phyloP scores from a whole-genome alignment of 2,888 invertebrate genomes.

The Apocheima hispidaria region DNA sequence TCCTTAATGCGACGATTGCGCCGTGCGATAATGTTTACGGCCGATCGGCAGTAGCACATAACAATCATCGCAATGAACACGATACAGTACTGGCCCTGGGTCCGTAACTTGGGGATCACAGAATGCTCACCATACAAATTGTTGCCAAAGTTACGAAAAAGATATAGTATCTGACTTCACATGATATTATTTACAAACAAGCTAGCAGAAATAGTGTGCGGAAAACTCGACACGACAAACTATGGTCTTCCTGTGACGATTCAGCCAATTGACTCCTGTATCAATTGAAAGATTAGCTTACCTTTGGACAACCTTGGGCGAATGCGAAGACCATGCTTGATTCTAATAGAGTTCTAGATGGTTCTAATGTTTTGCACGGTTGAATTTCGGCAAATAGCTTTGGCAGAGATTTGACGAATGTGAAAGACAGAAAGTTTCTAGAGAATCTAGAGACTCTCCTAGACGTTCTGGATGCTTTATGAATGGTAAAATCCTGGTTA shows the following conservation, averaged over 20 bases:
- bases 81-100: no score
- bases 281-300: constrained; percentile 78
- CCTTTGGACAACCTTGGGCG: constrained; percentile 69
- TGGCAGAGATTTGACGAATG: background rate
- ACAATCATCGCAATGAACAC: no score
- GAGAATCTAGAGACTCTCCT: no score
- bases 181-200: constrained; percentile 39
- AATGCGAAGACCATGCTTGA: constrained; percentile 38
- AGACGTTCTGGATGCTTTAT: background rate
- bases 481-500: background rate
- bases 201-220: constrained; percentile 37
- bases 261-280: constrained; percentile 64
- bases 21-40: no score
- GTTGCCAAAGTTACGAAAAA: no score
- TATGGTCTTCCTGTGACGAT: constrained; percentile 65
- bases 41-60: no score
- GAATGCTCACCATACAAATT: background rate
- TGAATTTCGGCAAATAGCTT: constrained; percentile 1
- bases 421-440: no score
- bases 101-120: no score
- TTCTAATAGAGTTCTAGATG: constrained; percentile 43
- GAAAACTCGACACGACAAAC: constrained; percentile 50
- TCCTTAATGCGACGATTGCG: no score
- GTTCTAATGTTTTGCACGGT: constrained; percentile 27
- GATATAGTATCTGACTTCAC: background rate